phyloP scores from a whole-genome alignment of 1,140 invertebrate species.

The Chelonus insularis region DNA sequence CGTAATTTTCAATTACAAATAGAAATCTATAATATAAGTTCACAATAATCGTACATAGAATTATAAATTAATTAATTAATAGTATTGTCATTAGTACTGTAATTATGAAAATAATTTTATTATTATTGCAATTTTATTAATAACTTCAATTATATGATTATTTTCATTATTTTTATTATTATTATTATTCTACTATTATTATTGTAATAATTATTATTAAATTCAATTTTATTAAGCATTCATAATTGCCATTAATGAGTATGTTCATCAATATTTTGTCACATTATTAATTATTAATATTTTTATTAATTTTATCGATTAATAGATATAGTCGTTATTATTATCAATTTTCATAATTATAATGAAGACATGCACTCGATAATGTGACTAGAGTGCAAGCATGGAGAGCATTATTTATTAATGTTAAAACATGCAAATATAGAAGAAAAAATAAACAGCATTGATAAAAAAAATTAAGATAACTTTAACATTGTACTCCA shows the following conservation, averaged over 20 bases:
- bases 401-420: no score
- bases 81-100: conserved; percentile 36
- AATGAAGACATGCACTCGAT: no score
- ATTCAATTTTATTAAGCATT: conserved; percentile 10
- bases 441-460: no score
- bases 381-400: no score
- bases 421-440: no score
- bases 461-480: no score
- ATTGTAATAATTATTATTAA: conserved; percentile 35
- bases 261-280: no score
- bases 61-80: conserved; percentile 45
- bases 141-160: no score
- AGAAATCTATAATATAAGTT: conserved; percentile 14
- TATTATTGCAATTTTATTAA: conserved; percentile 39
- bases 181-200: conserved; percentile 41
- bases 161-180: conserved; percentile 47
- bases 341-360: no score
- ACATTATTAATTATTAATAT: background rate
- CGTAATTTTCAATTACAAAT: no score
- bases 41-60: conserved; percentile 30
- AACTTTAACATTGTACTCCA: no score
- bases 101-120: conserved; percentile 33
- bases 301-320: background rate
- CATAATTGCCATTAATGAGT: conserved; percentile 12
- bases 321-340: background rate